These are phyloP conservation scores for Tiliacea aurago DNA, from an alignment of 2,888 invertebrate genomes.

Conservation along the genomic window DNA sequence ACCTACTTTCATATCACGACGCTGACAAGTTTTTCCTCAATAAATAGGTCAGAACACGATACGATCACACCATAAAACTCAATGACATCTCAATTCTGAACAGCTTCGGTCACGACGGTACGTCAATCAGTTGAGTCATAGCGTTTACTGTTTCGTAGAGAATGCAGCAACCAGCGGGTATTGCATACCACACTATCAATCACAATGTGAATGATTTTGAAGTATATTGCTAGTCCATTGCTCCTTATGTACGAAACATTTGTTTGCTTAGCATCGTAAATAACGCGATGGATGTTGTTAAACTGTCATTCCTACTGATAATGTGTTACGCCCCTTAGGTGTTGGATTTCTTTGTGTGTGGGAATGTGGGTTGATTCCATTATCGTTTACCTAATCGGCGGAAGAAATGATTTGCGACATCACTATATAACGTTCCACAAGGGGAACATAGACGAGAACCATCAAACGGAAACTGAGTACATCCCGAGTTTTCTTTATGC, in stretches of 20 bases:
- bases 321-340: no score
- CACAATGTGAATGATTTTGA: no score
- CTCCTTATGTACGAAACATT: no score
- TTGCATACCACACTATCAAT: no score
- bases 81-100: conserved; percentile 44
- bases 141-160: not conserved
- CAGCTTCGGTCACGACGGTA: conserved; percentile 42
- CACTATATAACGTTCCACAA: conserved; percentile 47
- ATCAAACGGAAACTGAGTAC: not conserved
- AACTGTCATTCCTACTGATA: no score
- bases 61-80: conserved; percentile 45
- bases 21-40: conserved; percentile 52
- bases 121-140: conserved; percentile 32
- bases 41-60: conserved; percentile 53
- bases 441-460: not conserved
- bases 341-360: conserved; percentile 2
- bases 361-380: not conserved
- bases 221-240: no score
- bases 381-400: conserved; percentile 62
- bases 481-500: not conserved
- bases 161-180: not conserved
- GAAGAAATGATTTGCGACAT: conserved; percentile 23
- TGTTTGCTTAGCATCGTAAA: no score
- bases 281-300: no score
- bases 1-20: not conserved